These are phyloP conservation scores for Hipparchia sbordonii DNA, from an alignment of 2,888 invertebrate genomes.

Conservation along the genomic window DNA sequence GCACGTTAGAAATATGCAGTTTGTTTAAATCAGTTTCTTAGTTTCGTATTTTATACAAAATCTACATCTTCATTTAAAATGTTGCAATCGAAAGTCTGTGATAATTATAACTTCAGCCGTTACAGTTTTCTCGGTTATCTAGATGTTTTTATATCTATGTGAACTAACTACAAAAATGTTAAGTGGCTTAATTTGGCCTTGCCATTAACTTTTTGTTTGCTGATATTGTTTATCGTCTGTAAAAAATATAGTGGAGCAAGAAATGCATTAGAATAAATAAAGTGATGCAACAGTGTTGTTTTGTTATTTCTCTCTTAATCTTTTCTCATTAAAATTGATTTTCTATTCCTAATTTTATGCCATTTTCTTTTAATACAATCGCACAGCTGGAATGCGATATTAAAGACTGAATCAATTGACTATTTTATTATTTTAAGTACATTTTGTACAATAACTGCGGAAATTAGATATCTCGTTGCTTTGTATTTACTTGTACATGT, in stretches of 20 bases:
- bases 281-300: constrained; percentile 41
- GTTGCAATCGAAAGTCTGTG: constrained; percentile 24
- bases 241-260: constrained; percentile 67
- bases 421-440: too few species aligned
- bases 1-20: neutral
- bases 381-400: too few species aligned
- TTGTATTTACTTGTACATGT: too few species aligned
- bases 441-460: too few species aligned
- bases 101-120: constrained; percentile 15
- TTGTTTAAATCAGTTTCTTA: neutral
- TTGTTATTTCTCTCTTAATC: constrained; percentile 13
- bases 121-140: constrained; percentile 17
- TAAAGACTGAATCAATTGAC: too few species aligned
- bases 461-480: too few species aligned
- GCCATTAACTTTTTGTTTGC: constrained; percentile 67
- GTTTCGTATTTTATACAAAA: neutral
- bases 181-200: constrained; percentile 64
- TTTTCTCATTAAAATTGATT: too few species aligned
- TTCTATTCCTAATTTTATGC: too few species aligned
- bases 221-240: constrained; percentile 56
- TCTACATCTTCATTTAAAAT: constrained; percentile 5
- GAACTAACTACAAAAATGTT: constrained; percentile 36
- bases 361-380: too few species aligned
- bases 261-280: constrained; percentile 76
- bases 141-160: constrained; percentile 23